These are phyloP conservation scores for Pangasianodon gigas DNA, from an alignment of 2,113 vertebrate species.

Conservation along the genomic window DNA sequence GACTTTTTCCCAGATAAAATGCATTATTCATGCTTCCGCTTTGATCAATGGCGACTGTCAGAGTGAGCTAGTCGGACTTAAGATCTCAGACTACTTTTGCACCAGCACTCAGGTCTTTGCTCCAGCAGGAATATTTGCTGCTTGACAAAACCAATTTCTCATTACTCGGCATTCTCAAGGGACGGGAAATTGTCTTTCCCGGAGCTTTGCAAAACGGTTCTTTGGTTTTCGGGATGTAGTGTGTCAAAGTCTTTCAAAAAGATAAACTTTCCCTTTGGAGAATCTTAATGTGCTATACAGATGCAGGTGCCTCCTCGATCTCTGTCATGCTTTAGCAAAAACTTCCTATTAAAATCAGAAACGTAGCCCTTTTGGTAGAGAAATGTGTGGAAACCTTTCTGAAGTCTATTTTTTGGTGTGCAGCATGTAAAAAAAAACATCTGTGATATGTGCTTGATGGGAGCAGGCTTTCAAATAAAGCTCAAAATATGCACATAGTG, in stretches of 20 bases:
- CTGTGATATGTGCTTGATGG: not conserved
- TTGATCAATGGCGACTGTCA: slow-evolving; percentile 68
- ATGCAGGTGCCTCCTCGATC: slow-evolving; percentile 52
- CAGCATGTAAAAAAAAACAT: not conserved
- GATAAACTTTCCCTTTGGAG: slow-evolving; percentile 26
- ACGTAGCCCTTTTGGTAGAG: not conserved
- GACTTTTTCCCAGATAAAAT: slow-evolving; percentile 62
- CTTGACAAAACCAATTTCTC: slow-evolving; percentile 57
- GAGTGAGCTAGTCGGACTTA: slow-evolving; percentile 48
- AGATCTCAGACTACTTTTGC: slow-evolving; percentile 44
- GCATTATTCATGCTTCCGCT: slow-evolving; percentile 72
- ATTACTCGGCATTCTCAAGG: slow-evolving; percentile 42
- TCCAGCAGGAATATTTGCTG: slow-evolving; percentile 41
- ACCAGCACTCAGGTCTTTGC: slow-evolving; percentile 59
- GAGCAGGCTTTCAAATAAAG: slow-evolving; percentile 49
- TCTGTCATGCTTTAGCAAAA: slow-evolving; percentile 41
- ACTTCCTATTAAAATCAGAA: slow-evolving; percentile 48
- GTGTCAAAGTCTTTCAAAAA: slow-evolving; percentile 39
- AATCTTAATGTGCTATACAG: slow-evolving; percentile 56
- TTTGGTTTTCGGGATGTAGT: slow-evolving; percentile 39
- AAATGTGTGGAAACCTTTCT: not conserved
- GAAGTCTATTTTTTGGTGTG: slow-evolving; percentile 1
- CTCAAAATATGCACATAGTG: slow-evolving; percentile 8
- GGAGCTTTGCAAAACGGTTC: slow-evolving; percentile 38
- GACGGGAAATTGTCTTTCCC: slow-evolving; percentile 31